Evolutionary conservation across 1,140 invertebrate genomes (phyloP), one percentile per base, ranked within the genome.

Genomic region (Cherax quadricarinatus): DNA sequence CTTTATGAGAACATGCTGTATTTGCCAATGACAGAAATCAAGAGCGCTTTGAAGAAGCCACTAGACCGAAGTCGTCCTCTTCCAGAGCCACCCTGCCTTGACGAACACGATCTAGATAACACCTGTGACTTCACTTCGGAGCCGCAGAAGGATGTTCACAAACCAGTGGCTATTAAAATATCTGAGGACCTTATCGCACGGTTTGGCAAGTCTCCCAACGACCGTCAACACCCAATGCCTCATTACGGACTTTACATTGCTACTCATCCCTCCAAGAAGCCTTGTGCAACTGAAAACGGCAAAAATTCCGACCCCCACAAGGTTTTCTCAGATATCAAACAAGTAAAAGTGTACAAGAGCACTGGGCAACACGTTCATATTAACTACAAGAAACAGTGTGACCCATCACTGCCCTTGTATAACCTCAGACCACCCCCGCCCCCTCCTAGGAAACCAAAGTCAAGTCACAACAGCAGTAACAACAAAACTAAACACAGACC

Each of bases 1-100:
- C 53, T 90, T 7, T 93, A 86, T 83, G 93, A 93, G 24, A 93
- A 93, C 85, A 79, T 92, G 70, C 83, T 93, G 0, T 93, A 93
- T 87, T 79, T 93, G 24, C 88, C 93, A 41, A 93, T 93, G 93
- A 91, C 88, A 1, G 91, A 92, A 48, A 75, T 91, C 9, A 86
- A 86, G 49, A 82, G 57, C 85, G 62, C 48, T 9, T 12, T 80
- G 14, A 91, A 81, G 60, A 86, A 82, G 18, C 57, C 53, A 9
- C 21, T 83, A n/a, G 84, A 88, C n/a, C 41, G 41, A 73, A 85
- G 30, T 57, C 88, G 91, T 14, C 91, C 87, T 18, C 66, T 90
- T 1, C 91, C 89, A 51, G 91, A 86, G 14, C 86, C 81, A 21
- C 89, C 89, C 5, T 48, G 53, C 70, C 57, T 84, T 48, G 86